phyloP scores from a whole-genome alignment of 2,888 invertebrate species.

The Eupithecia exiguata region DNA sequence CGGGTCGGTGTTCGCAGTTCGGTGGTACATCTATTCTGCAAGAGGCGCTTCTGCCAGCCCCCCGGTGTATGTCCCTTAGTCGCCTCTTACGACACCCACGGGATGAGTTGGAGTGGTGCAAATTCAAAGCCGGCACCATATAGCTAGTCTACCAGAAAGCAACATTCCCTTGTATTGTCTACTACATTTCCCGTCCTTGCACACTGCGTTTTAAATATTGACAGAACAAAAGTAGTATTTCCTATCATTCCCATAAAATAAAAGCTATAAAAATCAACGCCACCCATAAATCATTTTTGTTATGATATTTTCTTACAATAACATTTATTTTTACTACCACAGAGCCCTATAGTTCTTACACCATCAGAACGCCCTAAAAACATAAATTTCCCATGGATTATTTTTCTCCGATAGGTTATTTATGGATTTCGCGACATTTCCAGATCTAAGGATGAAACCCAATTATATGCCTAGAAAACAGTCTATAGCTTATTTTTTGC shows the following conservation, averaged over 20 bases:
- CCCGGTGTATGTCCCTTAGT: no score
- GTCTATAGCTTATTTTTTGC: neutral
- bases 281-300: constrained; percentile 2
- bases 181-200: no score
- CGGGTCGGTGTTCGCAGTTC: no score
- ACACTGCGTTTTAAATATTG: neutral
- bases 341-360: constrained; percentile 14
- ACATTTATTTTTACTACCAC: neutral
- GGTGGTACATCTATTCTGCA: no score
- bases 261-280: neutral
- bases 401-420: neutral
- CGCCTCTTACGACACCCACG: no score
- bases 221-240: neutral
- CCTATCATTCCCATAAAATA: neutral
- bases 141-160: no score
- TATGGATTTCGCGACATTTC: neutral
- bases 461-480: neutral
- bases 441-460: neutral
- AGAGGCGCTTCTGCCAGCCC: no score
- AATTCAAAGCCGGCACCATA: no score
- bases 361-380: constrained; percentile 16
- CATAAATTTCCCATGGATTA: constrained; percentile 13
- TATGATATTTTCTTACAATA: constrained; percentile 1
- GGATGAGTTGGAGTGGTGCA: no score
- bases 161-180: no score